Evolutionary conservation across 2,113 vertebrate genomes (phyloP).

Genomic region (Tapirus terrestris): DNA sequence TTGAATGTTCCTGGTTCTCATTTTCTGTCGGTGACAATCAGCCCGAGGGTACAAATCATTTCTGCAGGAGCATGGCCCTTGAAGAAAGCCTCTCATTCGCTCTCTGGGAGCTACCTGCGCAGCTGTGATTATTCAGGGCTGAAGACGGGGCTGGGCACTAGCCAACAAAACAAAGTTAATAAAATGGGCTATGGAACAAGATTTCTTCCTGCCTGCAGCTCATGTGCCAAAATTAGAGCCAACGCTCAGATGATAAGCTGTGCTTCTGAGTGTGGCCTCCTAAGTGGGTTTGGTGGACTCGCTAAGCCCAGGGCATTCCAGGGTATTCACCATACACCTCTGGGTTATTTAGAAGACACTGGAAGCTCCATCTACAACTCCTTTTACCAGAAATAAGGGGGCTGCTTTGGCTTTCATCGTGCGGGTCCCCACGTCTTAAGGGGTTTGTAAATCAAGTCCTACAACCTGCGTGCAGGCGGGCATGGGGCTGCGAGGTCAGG

Average conservation of each 20-base stretch:
- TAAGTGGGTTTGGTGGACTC: conserved; percentile 58
- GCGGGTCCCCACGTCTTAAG: rapidly evolving
- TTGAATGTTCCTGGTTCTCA: conserved; percentile 94
- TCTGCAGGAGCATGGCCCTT: conserved; percentile 89
- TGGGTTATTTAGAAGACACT: rapidly evolving
- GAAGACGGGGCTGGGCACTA: conserved; percentile 82
- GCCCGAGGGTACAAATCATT: conserved; percentile 91
- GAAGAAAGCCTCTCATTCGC: conserved; percentile 87
- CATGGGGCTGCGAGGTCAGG: background rate
- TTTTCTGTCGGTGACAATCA: conserved; percentile 95
- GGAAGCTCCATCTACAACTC: rapidly evolving
- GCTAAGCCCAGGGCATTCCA: rapidly evolving
- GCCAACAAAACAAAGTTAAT: conserved; percentile 89
- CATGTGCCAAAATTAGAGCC: conserved; percentile 79
- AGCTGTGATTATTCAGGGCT: conserved; percentile 87
- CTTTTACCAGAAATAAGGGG: background rate
- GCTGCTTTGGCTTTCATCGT: no score
- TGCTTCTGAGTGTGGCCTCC: background rate
- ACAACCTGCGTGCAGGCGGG: rapidly evolving
- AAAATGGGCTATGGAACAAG: conserved; percentile 85
- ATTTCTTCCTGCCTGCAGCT: conserved; percentile 82
- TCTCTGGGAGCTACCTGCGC: conserved; percentile 86
- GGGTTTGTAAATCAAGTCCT: background rate
- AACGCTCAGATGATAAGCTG: conserved; percentile 68
- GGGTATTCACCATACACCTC: background rate